Evolutionary conservation across 2,113 vertebrate genomes (phyloP).

Genomic region (Laterallus jamaicensis): DNA sequence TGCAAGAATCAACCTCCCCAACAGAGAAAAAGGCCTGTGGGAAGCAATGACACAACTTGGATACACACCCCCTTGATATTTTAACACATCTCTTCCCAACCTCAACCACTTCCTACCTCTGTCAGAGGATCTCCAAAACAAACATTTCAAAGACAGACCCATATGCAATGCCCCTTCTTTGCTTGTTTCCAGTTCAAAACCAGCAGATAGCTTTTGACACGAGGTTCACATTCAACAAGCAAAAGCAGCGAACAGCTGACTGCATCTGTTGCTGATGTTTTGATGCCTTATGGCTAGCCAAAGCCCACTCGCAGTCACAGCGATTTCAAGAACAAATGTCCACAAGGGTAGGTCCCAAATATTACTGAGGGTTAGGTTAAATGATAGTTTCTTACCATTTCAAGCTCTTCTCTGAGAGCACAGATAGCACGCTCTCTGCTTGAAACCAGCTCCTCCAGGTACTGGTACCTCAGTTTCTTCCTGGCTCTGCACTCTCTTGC

Average conservation of each 20-base stretch:
- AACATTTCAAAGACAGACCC: background rate
- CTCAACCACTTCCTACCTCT: background rate
- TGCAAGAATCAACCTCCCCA: background rate
- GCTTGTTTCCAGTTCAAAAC: background rate
- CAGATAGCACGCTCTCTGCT: constrained; percentile 96
- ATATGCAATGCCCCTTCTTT: background rate
- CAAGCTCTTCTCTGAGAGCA: constrained; percentile 94
- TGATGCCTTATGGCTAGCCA: background rate
- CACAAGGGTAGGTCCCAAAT: background rate
- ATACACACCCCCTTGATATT: background rate
- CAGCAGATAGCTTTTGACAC: background rate
- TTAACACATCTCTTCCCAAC: background rate
- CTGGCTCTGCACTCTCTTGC: constrained; percentile 93
- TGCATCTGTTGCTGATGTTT: constrained; percentile 13
- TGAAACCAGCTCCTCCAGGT: constrained; percentile 96
- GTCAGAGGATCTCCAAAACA: background rate
- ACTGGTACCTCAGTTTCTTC: constrained; percentile 96
- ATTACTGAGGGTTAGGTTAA: background rate
- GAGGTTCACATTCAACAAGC: background rate
- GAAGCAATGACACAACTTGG: background rate
- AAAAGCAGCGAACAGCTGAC: constrained; percentile 25
- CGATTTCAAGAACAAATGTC: background rate
- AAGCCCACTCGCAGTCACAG: constrained; percentile 12
- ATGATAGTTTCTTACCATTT: constrained; percentile 83
- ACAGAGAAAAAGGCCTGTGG: background rate